Evolutionary conservation across 2,113 vertebrate species (phyloP).

Genomic region (Labeo catla): DNA sequence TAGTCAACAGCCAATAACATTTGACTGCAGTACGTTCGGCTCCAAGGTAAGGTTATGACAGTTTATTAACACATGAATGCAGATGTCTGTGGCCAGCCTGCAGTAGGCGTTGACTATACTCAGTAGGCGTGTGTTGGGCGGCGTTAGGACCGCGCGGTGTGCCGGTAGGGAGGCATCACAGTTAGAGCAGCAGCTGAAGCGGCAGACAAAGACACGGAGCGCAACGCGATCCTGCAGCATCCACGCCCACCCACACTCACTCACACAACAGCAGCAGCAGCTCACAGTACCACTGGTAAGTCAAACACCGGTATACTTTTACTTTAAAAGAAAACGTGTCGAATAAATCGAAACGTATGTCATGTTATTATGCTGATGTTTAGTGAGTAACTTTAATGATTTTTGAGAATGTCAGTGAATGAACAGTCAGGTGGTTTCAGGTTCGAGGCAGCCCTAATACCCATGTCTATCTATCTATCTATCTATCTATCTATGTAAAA

Average conservation of each 20-base stretch:
- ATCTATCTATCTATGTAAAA: background rate
- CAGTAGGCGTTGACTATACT: background rate
- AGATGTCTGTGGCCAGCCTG: conserved; percentile 1
- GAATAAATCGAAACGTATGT: background rate
- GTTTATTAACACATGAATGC: background rate
- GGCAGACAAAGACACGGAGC: conserved; percentile 66
- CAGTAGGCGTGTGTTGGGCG: conserved; percentile 62
- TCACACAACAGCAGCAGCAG: conserved; percentile 51
- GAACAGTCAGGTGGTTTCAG: background rate
- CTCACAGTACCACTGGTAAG: conserved; percentile 73
- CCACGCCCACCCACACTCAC: conserved; percentile 63
- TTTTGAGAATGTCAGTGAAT: background rate
- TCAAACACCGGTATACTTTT: conserved; percentile 44
- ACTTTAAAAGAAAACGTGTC: background rate
- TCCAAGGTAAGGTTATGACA: background rate
- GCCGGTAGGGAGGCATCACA: conserved; percentile 65
- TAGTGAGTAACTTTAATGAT: background rate
- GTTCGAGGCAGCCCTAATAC: background rate
- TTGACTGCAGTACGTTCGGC: background rate
- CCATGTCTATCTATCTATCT: background rate
- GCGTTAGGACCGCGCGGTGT: conserved; percentile 77
- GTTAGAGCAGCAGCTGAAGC: conserved; percentile 71
- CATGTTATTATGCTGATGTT: background rate
- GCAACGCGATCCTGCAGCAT: conserved; percentile 76
- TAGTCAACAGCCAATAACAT: background rate